Conservation (phyloP, 1,140 invertebrate genomes). For the Centruroides vittatus region DNA sequence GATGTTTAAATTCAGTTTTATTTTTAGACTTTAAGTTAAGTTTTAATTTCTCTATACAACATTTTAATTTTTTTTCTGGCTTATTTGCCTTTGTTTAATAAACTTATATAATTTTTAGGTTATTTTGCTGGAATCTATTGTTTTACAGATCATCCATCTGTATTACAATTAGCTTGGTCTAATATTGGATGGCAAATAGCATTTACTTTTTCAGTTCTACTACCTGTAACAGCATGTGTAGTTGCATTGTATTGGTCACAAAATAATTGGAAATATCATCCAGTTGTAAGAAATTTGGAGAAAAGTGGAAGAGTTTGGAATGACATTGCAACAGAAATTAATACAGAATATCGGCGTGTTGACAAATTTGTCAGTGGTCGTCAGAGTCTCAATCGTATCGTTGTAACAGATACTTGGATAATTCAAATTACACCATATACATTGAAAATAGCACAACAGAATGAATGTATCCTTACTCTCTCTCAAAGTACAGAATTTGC, state of each 20-base stretch:
- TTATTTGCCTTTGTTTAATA: too few species aligned
- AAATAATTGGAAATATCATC: conserved; percentile 54
- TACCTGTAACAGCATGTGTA: conserved; percentile 17
- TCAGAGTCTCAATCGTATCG: conserved; percentile 48
- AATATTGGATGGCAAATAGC: not conserved
- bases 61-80: too few species aligned
- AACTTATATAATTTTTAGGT: too few species aligned
- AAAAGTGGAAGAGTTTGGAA: conserved; percentile 49
- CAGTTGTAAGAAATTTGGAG: conserved; percentile 47
- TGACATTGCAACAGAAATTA: conserved; percentile 51
- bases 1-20: too few species aligned
- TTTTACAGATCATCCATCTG: too few species aligned
- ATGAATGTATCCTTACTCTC: conserved; percentile 55
- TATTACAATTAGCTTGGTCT: too few species aligned
- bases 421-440: conserved; percentile 64
- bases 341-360: conserved; percentile 58
- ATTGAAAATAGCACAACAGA: conserved; percentile 57
- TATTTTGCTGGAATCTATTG: too few species aligned
- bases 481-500: conserved; percentile 58
- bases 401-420: conserved; percentile 78
- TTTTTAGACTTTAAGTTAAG: too few species aligned
- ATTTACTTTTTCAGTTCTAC: conserved; percentile 10
- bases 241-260: conserved; percentile 42
- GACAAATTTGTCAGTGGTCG: conserved; percentile 58
- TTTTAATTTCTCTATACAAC: too few species aligned